Conservation (phyloP, 2,888 invertebrate species). For the Pachymerium ferrugineum region DNA sequence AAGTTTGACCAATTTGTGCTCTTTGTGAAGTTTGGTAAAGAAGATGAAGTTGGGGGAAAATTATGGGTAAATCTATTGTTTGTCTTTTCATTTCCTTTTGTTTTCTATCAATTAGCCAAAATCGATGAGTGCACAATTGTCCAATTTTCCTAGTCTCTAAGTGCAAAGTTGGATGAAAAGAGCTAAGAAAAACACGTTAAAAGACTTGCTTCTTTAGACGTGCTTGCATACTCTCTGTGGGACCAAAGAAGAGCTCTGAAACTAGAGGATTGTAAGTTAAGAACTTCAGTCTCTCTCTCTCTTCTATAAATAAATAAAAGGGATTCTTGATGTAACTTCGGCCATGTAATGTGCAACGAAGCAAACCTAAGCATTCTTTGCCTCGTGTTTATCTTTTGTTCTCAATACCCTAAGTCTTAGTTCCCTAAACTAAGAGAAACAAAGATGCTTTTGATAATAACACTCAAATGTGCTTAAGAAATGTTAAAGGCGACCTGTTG, state of each 20-base stretch:
- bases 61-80: neutral
- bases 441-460: neutral
- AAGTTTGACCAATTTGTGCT: too few species aligned
- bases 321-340: neutral
- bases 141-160: neutral
- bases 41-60: neutral
- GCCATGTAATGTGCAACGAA: neutral
- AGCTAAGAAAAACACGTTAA: neutral
- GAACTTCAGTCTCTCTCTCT: neutral
- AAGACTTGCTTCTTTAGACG: neutral
- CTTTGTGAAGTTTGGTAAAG: too few species aligned
- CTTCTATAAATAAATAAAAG: slow-evolving; percentile 7
- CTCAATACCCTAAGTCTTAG: neutral
- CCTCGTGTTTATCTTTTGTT: neutral
- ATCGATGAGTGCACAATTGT: neutral
- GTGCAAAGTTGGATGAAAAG: neutral
- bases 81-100: neutral
- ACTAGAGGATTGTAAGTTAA: neutral
- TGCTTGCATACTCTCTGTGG: neutral
- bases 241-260: neutral
- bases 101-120: neutral
- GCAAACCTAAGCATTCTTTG: neutral
- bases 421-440: neutral
- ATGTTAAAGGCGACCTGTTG: neutral
- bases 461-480: neutral